Evolutionary conservation across 2,888 invertebrate genomes (phyloP), one percentile per base, ranked within the genome.

Genomic region (Bibio marci): DNA sequence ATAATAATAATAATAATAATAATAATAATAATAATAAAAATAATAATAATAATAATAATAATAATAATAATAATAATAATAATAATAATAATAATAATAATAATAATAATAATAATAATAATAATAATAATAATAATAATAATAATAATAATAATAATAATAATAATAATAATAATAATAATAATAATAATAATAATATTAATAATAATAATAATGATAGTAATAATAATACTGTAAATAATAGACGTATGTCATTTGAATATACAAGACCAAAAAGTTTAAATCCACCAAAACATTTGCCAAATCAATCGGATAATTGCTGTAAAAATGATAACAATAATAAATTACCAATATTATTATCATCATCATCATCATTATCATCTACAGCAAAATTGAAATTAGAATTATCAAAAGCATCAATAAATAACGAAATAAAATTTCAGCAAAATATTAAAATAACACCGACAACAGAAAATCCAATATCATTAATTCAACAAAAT

Each of bases 401-500:
- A n/a, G n/a, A n/a, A n/a, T n/a, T n/a, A 22, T 22, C 22, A 22
- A 22, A 22, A 22, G 5, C 22, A 22, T 22, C 8, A 26, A 51
- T 54, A 22, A 57, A 57, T 41, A 35, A n/a, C 40, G 27, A 41
- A 37, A 36, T 37, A 40, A 15, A 44, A 50, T 54, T 32, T 44
- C 30, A 44, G 14, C 41, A 44, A 15, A 43, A 49, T 31, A 57
- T 55, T 2, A 59, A 62, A 31, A 69, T 67, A 12, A 73, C 73
- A 0, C 73, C 73, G 0, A 71, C 71, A 0, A 67, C 69, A 0
- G 73, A 73, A 44, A 73, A 73, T 48, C 70, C 73, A 48, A 70
- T 73, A 33, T 71, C 70, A 0, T 47, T 73, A 26, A 65, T 73
- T 43, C 73, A 73, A 50, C 60, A 59, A 37, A 59, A 62, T 50